Percentiles rank a stretch among this genome's conserved stretches.
Conservation (phyloP, 2,888 invertebrate genomes). For the Thecocarcelia acutangulata region DNA sequence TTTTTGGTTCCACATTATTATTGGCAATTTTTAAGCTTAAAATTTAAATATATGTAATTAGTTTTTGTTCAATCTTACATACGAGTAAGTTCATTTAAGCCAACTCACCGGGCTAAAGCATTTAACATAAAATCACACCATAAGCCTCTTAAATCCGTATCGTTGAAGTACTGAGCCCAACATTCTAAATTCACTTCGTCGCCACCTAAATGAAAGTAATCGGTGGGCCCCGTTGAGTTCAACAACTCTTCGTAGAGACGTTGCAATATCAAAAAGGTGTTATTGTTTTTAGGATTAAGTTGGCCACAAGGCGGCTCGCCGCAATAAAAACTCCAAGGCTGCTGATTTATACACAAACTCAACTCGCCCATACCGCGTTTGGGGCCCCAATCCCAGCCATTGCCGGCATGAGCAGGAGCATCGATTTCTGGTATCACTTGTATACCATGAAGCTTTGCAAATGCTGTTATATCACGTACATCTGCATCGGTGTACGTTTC, state of each 20-base stretch:
- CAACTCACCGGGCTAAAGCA: constrained; percentile 82
- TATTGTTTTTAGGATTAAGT: constrained; percentile 90
- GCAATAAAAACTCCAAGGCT: constrained; percentile 90
- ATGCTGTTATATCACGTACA: constrained; percentile 87
- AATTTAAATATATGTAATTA: neutral
- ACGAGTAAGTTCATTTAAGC: neutral
- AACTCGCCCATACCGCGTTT: constrained; percentile 88
- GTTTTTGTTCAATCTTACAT: neutral
- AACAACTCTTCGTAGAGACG: constrained; percentile 89
- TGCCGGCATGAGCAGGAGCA: constrained; percentile 93
- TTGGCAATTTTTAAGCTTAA: constrained; percentile 80
- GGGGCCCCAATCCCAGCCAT: constrained; percentile 93
- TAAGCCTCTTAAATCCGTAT: constrained; percentile 88
- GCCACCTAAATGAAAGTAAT: constrained; percentile 90
- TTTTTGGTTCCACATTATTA: constrained; percentile 77
- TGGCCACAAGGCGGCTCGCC: constrained; percentile 94
- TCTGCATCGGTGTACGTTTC: constrained; percentile 88
- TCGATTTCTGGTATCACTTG: constrained; percentile 94
- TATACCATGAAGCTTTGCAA: constrained; percentile 91
- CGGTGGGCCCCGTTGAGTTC: constrained; percentile 88
- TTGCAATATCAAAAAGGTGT: constrained; percentile 88
- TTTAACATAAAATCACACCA: constrained; percentile 90
- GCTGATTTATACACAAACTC: constrained; percentile 90
- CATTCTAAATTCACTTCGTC: constrained; percentile 88
- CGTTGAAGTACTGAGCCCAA: constrained; percentile 89